phyloP scores from a whole-genome alignment of 2,888 invertebrate species.

The Lobophora halterata region DNA sequence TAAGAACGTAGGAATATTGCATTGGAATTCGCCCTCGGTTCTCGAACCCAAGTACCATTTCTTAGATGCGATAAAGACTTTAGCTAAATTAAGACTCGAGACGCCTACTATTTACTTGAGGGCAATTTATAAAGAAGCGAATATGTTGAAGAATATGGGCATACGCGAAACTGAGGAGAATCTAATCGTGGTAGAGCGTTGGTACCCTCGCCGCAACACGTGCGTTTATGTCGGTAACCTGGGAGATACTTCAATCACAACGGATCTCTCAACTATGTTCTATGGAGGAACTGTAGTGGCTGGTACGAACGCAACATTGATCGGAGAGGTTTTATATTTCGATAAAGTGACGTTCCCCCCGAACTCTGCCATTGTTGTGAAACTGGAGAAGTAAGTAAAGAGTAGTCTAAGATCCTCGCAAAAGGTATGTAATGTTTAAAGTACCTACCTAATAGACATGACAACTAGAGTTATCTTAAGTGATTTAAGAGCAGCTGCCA shows the following conservation, averaged over 20 bases:
- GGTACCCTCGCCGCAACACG: slow-evolving; percentile 89
- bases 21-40: slow-evolving; percentile 83
- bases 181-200: slow-evolving; percentile 86
- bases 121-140: slow-evolving; percentile 84
- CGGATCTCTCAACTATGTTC: slow-evolving; percentile 87
- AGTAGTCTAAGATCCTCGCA: too few species aligned
- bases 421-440: too few species aligned
- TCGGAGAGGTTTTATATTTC: slow-evolving; percentile 66
- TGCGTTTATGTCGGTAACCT: slow-evolving; percentile 89
- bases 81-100: slow-evolving; percentile 80
- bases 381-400: slow-evolving; percentile 60
- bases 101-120: slow-evolving; percentile 89
- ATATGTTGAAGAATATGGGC: slow-evolving; percentile 83
- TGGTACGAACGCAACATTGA: slow-evolving; percentile 57
- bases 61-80: slow-evolving; percentile 77
- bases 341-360: slow-evolving; percentile 67
- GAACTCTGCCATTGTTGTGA: slow-evolving; percentile 66
- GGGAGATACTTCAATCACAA: slow-evolving; percentile 79
- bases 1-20: slow-evolving; percentile 73
- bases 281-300: slow-evolving; percentile 84
- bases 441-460: too few species aligned
- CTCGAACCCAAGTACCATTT: slow-evolving; percentile 75
- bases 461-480: too few species aligned
- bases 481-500: too few species aligned
- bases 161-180: slow-evolving; percentile 83